Conservation (phyloP, 2,888 invertebrate genomes). For the Eupithecia centaureata region DNA sequence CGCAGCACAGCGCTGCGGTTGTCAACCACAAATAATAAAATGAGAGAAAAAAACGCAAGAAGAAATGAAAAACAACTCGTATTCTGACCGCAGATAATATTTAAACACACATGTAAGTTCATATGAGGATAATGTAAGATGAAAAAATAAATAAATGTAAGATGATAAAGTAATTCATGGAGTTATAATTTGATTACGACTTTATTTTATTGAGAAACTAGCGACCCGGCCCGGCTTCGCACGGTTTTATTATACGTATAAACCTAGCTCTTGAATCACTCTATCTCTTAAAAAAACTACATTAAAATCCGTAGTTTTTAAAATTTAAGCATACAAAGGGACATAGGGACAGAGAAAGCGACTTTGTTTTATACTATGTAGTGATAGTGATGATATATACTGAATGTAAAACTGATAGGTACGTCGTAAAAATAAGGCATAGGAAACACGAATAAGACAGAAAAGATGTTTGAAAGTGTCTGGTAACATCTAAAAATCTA, state of each 20-base stretch:
- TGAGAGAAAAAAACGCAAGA: conserved; percentile 39
- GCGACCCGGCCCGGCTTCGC: too few relatives aligned
- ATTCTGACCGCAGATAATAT: conserved; percentile 25
- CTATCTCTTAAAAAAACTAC: too few relatives aligned
- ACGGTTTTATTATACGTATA: too few relatives aligned
- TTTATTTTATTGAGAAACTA: too few relatives aligned
- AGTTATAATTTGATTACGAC: neutral
- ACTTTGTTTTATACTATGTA: too few relatives aligned
- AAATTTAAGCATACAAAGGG: too few relatives aligned
- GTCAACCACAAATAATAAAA: conserved; percentile 60
- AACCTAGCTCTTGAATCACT: too few relatives aligned
- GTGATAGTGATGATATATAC: too few relatives aligned
- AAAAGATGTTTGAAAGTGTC: neutral
- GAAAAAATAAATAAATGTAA: neutral
- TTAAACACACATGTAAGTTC: neutral
- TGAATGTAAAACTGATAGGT: too few relatives aligned
- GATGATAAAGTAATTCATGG: neutral
- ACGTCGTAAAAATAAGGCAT: neutral
- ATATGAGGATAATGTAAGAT: neutral
- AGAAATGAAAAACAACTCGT: conserved; percentile 44
- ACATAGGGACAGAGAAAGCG: too few relatives aligned
- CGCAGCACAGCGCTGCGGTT: conserved; percentile 63
- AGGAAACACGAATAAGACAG: neutral
- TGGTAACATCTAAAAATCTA: neutral
- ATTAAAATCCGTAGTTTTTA: too few relatives aligned